These are phyloP conservation scores for Bovichtus diacanthus DNA, from an alignment of 2,797 vertebrate species.

Conservation along the genomic window DNA sequence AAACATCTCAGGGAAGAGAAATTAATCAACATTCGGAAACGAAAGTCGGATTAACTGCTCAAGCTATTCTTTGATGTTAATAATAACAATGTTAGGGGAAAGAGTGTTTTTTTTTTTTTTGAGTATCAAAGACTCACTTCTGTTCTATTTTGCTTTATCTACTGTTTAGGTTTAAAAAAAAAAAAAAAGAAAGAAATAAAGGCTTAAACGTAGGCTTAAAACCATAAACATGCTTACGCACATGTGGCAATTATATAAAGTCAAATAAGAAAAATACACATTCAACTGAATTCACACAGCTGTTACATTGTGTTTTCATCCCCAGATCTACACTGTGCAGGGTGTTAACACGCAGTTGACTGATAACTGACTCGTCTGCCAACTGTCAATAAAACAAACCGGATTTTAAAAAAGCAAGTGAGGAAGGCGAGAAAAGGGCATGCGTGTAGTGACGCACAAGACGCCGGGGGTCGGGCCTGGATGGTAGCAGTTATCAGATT, in stretches of 20 bases:
- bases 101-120: conserved; percentile 14
- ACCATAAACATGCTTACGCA: neutral
- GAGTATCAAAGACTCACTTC: conserved; percentile 3
- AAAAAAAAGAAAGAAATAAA: neutral
- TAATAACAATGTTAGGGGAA: conserved; percentile 41
- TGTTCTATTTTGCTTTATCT: neutral
- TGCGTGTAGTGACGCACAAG: conserved; percentile 51
- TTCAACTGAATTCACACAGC: neutral
- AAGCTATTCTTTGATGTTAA: conserved; percentile 38
- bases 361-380: conserved; percentile 26
- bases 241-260: conserved; percentile 3
- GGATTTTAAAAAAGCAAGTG: conserved; percentile 35
- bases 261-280: neutral
- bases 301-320: conserved; percentile 20
- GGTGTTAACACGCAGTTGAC: conserved; percentile 37
- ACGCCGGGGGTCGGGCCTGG: conserved; percentile 42
- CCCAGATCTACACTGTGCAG: neutral
- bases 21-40: conserved; percentile 60
- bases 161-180: conserved; percentile 3
- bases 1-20: conserved; percentile 62
- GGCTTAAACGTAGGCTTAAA: neutral
- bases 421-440: conserved; percentile 12
- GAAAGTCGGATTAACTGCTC: conserved; percentile 37
- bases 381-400: conserved; percentile 29
- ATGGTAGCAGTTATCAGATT: conserved; percentile 71